Conservation (phyloP, 1,140 invertebrate genomes). For the Aphaenogaster floridana region DNA sequence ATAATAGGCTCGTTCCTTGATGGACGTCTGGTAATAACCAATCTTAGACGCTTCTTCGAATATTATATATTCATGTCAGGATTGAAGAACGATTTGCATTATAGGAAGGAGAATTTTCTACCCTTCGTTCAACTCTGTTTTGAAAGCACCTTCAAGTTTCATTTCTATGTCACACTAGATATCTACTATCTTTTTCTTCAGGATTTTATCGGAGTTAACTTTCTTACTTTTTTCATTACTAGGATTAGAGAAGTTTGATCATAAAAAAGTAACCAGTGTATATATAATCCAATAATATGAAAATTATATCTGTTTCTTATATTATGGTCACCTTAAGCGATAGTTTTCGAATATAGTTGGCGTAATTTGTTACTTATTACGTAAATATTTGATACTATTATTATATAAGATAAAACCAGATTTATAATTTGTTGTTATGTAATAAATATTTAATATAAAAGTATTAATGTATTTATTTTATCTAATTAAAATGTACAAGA, state of each 20-base stretch:
- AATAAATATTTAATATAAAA: constrained; percentile 8
- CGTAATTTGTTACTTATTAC: not conserved
- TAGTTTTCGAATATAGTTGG: not conserved
- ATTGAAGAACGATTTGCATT: constrained; percentile 3
- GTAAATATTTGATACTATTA: not conserved
- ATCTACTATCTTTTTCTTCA: not conserved
- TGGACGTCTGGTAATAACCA: not conserved
- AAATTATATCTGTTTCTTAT: not conserved
- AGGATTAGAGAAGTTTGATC: not conserved
- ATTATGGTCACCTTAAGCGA: not conserved
- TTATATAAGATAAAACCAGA: not conserved
- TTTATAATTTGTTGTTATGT: not conserved
- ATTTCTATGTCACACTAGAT: not conserved
- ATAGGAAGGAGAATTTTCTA: constrained; percentile 9
- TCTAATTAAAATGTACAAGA: not conserved
- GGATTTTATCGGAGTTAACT: not conserved
- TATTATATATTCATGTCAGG: not conserved
- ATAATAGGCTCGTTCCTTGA: constrained; percentile 8
- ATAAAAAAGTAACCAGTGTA: not conserved
- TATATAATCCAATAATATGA: not conserved
- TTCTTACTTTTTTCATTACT: not conserved
- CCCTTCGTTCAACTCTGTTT: not conserved
- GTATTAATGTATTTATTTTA: too few relatives aligned
- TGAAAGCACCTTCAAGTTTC: not conserved
- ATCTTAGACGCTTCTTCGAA: not conserved